Evolutionary conservation across 1,140 invertebrate species (phyloP), one percentile per base, ranked within the genome.

Genomic region (Zophobas atratus): DNA sequence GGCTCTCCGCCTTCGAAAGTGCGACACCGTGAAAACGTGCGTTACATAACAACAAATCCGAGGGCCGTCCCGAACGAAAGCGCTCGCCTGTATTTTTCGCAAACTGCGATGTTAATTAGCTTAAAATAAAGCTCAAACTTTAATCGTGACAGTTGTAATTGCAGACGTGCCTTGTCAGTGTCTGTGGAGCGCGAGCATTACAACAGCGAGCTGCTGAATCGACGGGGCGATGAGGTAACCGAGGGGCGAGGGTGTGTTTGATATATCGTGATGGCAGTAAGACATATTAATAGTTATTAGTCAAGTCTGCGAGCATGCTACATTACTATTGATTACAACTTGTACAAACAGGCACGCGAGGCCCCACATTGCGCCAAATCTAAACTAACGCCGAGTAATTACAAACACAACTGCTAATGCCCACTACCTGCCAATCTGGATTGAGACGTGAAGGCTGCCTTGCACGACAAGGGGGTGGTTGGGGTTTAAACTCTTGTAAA

Each of bases 231-330:
- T 55, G 70, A 53, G 70, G 51, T 53, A 51, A 72, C 35, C 6
- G 34, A 72, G 46, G 51, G 70, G 46, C 34, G 55, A 76, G 78
- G 79, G 81, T 81, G 82, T 79, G 82, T 83, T 83, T 83, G 82
- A 83, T 81, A 81, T 83, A 83, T 83, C 82, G 82, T 83, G 82
- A 83, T 83, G 82, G 82, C 79, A 83, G 79, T 76, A 81, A 81
- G 80, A 83, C 82, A 79, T 83, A 83, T 83, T 83, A 83, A 83
- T 83, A 83, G 82, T 83, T 83, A 83, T 83, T 83, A 83, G 82
- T 83, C 80, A 80, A 81, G 81, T 81, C 80, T 79, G 79, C 73
- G 77, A 81, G 81, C 80, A 81, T 81, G 82, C 79, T 81, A 83
- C 81, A 81, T 83, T 83, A 81, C 82, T 83, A 83, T 83, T 81